These are phyloP conservation scores for Scaptomyza graminum DNA, from an alignment of 1,140 invertebrate genomes.

Conservation along the genomic window DNA sequence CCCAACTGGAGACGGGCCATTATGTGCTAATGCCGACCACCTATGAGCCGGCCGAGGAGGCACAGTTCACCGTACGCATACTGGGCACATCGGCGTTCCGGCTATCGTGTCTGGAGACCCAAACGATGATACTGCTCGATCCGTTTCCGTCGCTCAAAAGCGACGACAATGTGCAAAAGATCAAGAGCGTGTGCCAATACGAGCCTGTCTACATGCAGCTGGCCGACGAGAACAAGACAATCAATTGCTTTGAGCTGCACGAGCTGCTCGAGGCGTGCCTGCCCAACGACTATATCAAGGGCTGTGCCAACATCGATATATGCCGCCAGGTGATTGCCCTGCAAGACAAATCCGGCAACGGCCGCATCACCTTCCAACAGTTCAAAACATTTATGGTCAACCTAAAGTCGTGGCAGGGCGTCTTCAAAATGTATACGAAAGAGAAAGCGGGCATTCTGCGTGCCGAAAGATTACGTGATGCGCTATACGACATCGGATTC, in stretches of 20 bases:
- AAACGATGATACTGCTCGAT: conserved; percentile 93
- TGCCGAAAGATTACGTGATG: conserved; percentile 93
- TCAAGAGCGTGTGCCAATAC: conserved; percentile 88
- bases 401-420: conserved; percentile 94
- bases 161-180: conserved; percentile 67
- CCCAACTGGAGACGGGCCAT: conserved; percentile 91
- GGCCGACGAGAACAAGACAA: conserved; percentile 93
- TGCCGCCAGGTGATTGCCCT: conserved; percentile 95
- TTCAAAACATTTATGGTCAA: conserved; percentile 97
- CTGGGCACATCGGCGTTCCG: conserved; percentile 69
- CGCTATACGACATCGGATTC: conserved; percentile 93
- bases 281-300: conserved; percentile 97
- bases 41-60: conserved; percentile 95
- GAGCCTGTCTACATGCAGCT: conserved; percentile 95
- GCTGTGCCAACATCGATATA: conserved; percentile 95
- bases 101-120: conserved; percentile 86
- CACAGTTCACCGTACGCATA: conserved; percentile 84
- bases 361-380: conserved; percentile 92
- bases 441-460: conserved; percentile 95
- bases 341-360: conserved; percentile 92
- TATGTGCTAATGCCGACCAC: conserved; percentile 95
- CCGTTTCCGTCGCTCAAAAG: conserved; percentile 88
- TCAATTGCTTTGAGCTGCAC: conserved; percentile 96
- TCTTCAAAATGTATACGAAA: conserved; percentile 95
- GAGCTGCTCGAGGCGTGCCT: conserved; percentile 95